These are phyloP conservation scores for Pedionomus torquatus DNA, from an alignment of 2,113 vertebrate genomes.

Conservation along the genomic window DNA sequence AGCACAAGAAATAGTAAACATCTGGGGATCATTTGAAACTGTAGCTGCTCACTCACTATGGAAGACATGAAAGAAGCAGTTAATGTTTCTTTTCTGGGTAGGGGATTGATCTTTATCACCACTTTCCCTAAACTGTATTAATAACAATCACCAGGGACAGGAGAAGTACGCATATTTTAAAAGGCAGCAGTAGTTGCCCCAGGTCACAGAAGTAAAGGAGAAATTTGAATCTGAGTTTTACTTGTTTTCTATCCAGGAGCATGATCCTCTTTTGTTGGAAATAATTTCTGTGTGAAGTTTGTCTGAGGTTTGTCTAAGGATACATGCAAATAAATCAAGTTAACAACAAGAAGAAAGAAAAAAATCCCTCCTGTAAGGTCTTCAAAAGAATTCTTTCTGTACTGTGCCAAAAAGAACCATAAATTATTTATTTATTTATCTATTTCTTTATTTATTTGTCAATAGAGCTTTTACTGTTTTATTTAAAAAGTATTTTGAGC, in stretches of 20 bases:
- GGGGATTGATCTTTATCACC: conserved; percentile 48
- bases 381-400: background rate
- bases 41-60: background rate
- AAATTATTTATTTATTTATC: background rate
- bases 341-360: background rate
- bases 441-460: background rate
- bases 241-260: conserved; percentile 11
- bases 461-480: background rate
- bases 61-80: conserved; percentile 41
- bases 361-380: background rate
- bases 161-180: background rate
- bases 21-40: conserved; percentile 37
- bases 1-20: background rate
- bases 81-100: conserved; percentile 23
- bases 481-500: background rate
- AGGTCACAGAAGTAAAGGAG: conserved; percentile 8
- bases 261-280: background rate
- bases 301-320: background rate
- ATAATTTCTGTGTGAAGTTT: conserved; percentile 12
- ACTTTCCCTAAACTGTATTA: conserved; percentile 50
- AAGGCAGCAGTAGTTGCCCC: conserved; percentile 25
- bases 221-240: background rate
- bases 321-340: conserved; percentile 18
- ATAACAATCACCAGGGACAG: conserved; percentile 53
- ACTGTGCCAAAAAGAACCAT: background rate